A percentile compares a stretch with the other conserved stretches of the same genome.
Evolutionary conservation across 2,888 invertebrate species (phyloP).

Genomic region (Mechanitis messenoides): DNA sequence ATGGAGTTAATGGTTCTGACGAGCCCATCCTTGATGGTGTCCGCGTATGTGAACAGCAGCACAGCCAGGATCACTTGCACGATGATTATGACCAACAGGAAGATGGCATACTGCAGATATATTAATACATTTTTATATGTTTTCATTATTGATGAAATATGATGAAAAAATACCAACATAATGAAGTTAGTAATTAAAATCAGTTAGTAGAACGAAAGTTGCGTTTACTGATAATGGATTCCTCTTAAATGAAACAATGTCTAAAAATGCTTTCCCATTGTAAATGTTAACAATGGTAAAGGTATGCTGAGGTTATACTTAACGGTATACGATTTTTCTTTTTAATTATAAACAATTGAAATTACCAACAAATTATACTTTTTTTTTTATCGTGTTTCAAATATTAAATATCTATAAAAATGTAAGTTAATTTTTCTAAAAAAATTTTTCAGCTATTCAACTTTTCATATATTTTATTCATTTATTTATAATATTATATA

Average conservation of each 20-base stretch:
- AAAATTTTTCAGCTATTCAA: too few relatives aligned
- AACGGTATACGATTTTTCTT: too few relatives aligned
- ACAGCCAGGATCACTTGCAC: slow-evolving; percentile 83
- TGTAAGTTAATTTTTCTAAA: too few relatives aligned
- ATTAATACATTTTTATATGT: not conserved
- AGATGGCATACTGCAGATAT: slow-evolving; percentile 81
- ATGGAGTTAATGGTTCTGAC: slow-evolving; percentile 48
- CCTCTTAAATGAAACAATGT: slow-evolving; percentile 33
- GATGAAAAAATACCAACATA: slow-evolving; percentile 1
- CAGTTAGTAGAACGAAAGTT: slow-evolving; percentile 33
- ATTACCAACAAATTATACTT: too few relatives aligned
- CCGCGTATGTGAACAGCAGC: slow-evolving; percentile 79
- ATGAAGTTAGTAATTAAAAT: slow-evolving; percentile 6
- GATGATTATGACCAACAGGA: slow-evolving; percentile 82
- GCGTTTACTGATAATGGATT: slow-evolving; percentile 34
- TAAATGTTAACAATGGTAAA: not conserved
- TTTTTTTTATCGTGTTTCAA: too few relatives aligned
- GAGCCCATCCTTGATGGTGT: slow-evolving; percentile 72
- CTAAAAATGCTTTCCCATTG: slow-evolving; percentile 26
- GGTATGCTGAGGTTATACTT: not conserved
- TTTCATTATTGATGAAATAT: not conserved
- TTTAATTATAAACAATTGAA: too few relatives aligned
- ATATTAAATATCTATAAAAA: too few relatives aligned
- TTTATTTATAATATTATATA: too few relatives aligned
- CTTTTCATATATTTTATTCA: too few relatives aligned